Evolutionary conservation across 2,888 invertebrate genomes (phyloP).

Genomic region (Patella pellucida): DNA sequence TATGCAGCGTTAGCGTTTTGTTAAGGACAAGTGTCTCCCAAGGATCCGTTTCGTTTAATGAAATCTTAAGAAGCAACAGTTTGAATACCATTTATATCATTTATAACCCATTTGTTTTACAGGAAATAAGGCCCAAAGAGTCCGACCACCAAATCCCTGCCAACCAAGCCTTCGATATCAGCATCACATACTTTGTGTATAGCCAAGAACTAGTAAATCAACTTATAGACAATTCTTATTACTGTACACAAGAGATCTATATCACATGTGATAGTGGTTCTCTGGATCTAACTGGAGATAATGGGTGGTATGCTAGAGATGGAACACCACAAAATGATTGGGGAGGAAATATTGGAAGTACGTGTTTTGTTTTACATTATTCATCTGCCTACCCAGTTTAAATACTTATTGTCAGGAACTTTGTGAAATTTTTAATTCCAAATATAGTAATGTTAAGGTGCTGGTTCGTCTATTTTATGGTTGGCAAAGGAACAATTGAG

Average conservation of each 20-base stretch:
- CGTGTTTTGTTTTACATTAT: not conserved
- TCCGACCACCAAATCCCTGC: slow-evolving; percentile 14
- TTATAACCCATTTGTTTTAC: not conserved
- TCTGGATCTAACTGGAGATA: slow-evolving; percentile 18
- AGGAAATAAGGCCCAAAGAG: slow-evolving; percentile 14
- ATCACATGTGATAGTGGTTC: slow-evolving; percentile 41
- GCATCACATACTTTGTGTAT: slow-evolving; percentile 36
- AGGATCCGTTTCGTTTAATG: too few relatives aligned
- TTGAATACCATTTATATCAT: not conserved
- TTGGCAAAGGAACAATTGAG: too few relatives aligned
- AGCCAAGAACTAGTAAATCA: slow-evolving; percentile 23
- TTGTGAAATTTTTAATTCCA: too few relatives aligned
- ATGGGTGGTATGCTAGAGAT: slow-evolving; percentile 33
- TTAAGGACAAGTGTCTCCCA: slow-evolving; percentile 7
- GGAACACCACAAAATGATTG: slow-evolving; percentile 30
- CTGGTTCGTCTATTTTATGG: too few relatives aligned
- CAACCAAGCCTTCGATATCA: slow-evolving; percentile 7
- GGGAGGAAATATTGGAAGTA: slow-evolving; percentile 21
- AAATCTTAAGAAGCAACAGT: not conserved
- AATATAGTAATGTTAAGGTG: too few relatives aligned
- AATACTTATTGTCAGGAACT: too few relatives aligned
- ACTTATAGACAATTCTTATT: slow-evolving; percentile 39
- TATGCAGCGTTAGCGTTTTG: not conserved
- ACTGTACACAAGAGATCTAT: slow-evolving; percentile 50
- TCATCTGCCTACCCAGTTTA: too few relatives aligned